Conservation (phyloP, 1,140 invertebrate species). For the Philopotamus ludificatus region DNA sequence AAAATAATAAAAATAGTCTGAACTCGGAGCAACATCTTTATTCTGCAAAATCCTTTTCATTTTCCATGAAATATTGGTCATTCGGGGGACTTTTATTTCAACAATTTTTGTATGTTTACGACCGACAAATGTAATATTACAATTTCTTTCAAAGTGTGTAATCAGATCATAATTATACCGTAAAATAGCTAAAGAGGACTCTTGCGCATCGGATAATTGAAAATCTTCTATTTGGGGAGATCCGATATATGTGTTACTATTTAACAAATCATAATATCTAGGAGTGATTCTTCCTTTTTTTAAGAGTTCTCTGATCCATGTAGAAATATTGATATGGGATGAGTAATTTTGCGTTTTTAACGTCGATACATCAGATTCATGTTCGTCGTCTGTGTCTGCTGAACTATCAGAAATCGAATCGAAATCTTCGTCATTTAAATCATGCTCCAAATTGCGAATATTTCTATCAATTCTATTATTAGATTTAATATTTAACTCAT, state of each 20-base stretch:
- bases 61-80: background rate
- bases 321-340: slow-evolving; percentile 20
- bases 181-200: slow-evolving; percentile 64
- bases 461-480: no score
- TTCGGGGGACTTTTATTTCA: background rate
- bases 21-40: slow-evolving; percentile 25
- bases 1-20: slow-evolving; percentile 49
- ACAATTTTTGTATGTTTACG: slow-evolving; percentile 24
- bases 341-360: background rate
- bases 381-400: slow-evolving; percentile 19
- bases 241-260: slow-evolving; percentile 59
- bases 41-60: slow-evolving; percentile 8
- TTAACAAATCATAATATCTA: slow-evolving; percentile 36
- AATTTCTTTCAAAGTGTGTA: slow-evolving; percentile 45
- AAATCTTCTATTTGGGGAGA: slow-evolving; percentile 74
- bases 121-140: slow-evolving; percentile 46
- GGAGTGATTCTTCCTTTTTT: slow-evolving; percentile 40
- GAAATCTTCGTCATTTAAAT: background rate
- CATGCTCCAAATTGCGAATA: no score
- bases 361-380: slow-evolving; percentile 14
- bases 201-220: slow-evolving; percentile 58
- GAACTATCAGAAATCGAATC: background rate
- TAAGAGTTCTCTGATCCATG: no score
- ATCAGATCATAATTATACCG: slow-evolving; percentile 67
- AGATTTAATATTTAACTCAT: slow-evolving; percentile 57